Evolutionary conservation across 2,888 invertebrate genomes (phyloP), one percentile per base, ranked within the genome.

Genomic region (Eretmocerus hayati): DNA sequence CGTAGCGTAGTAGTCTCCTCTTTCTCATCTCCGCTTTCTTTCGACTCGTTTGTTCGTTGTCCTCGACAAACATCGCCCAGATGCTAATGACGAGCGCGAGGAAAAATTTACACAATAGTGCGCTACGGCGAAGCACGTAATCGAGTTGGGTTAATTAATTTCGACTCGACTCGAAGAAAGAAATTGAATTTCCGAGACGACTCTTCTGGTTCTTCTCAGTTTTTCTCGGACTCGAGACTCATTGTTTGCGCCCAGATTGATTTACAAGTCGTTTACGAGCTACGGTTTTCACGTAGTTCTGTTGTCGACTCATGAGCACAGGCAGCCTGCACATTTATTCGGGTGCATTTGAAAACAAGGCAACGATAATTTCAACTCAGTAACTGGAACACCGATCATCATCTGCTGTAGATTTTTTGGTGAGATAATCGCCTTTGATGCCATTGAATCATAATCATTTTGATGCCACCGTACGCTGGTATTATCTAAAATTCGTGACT

Each of bases 111-210:
- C 31, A 11, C 26, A n/a, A n/a, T n/a, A n/a, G n/a, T n/a, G n/a
- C n/a, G n/a, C 37, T 21, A 35, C 32, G 21, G 23, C 22, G 45
- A 46, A 43, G 42, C 31, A 16, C 35, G 31, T 44, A 42, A 50
- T 50, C 45, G 45, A 47, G 50, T 45, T 47, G 42, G 45, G 18
- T 48, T 53, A 42, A 53, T 53, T 42, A 45, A 53, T 50, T 50
- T 53, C 33, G 23, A 35, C 50, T 53, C 42, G 46, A 45, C 44
- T 49, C 36, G 20, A 11, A 32, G 18, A 21, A 38, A 35, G 47
- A 42, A 50, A 53, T 53, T 39, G 32, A 35, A 36, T 52, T 46
- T 48, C 26, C 23, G 15, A 21, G 43, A 22, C 31, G 39, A 46
- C 45, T 39, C 36, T 39, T 44, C 45, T 31, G 19, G 13, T 21